phyloP scores from a whole-genome alignment of 2,888 invertebrate genomes.

The Kuschelorhynchus macadamiae region DNA sequence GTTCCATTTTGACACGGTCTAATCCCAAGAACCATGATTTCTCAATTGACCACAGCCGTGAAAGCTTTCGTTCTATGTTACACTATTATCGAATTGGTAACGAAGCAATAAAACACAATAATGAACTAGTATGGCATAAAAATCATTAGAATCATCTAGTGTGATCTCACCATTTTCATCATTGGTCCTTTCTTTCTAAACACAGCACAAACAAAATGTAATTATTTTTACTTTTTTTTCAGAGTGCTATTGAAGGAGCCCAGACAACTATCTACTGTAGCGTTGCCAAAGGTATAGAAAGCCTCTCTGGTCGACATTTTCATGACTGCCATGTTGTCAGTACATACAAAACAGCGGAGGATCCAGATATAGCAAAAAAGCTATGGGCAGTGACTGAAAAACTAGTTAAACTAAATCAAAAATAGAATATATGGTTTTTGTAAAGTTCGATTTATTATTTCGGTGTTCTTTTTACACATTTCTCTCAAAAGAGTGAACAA shows the following conservation, averaged over 20 bases:
- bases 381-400: background rate
- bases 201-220: background rate
- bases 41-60: no score
- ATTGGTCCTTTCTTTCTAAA: background rate
- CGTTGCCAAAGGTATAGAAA: slow-evolving; percentile 59
- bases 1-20: no score
- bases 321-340: background rate
- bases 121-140: no score
- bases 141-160: background rate
- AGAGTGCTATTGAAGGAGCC: slow-evolving; percentile 58
- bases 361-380: background rate
- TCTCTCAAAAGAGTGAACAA: no score
- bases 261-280: slow-evolving; percentile 62
- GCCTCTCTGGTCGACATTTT: slow-evolving; percentile 60
- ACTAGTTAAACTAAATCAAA: background rate
- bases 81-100: background rate
- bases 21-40: no score
- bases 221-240: no score
- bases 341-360: background rate
- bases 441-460: no score
- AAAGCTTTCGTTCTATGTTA: background rate
- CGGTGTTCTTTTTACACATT: no score
- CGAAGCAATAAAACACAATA: no score
- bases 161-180: background rate
- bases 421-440: no score